These are phyloP conservation scores for Salvelinus namaycush DNA, from an alignment of 2,113 vertebrate genomes.

Conservation along the genomic window DNA sequence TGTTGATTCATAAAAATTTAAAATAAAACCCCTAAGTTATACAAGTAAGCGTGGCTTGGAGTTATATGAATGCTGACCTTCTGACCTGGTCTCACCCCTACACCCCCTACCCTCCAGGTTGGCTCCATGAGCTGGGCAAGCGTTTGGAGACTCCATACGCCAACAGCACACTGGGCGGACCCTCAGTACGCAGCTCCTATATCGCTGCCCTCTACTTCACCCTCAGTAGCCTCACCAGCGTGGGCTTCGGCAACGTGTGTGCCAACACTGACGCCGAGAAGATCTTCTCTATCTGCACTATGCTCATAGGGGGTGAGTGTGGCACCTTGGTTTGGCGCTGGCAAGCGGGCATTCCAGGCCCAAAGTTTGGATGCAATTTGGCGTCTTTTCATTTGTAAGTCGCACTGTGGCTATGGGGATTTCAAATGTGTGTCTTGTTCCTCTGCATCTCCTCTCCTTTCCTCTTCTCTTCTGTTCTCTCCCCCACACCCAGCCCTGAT, in stretches of 20 bases:
- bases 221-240: slow-evolving; percentile 96
- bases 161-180: slow-evolving; percentile 87
- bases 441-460: not conserved
- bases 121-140: slow-evolving; percentile 93
- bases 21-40: not conserved
- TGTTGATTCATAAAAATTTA: not conserved
- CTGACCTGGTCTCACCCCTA: not conserved
- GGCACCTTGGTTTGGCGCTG: not conserved
- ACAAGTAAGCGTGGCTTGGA: too few relatives aligned
- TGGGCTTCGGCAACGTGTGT: slow-evolving; percentile 95
- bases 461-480: not conserved
- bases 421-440: not conserved
- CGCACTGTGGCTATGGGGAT: not conserved
- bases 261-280: slow-evolving; percentile 95
- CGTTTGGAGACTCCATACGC: slow-evolving; percentile 89
- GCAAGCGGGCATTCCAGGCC: not conserved
- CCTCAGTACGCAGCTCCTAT: slow-evolving; percentile 87
- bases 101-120: slow-evolving; percentile 73
- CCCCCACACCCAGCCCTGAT: slow-evolving; percentile 81
- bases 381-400: not conserved
- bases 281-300: slow-evolving; percentile 97
- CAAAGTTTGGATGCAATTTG: too few relatives aligned
- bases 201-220: slow-evolving; percentile 97
- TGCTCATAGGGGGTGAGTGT: slow-evolving; percentile 91
- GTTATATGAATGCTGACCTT: too few relatives aligned